phyloP scores from a whole-genome alignment of 2,888 invertebrate genomes.

The Leucophenga maculata region DNA sequence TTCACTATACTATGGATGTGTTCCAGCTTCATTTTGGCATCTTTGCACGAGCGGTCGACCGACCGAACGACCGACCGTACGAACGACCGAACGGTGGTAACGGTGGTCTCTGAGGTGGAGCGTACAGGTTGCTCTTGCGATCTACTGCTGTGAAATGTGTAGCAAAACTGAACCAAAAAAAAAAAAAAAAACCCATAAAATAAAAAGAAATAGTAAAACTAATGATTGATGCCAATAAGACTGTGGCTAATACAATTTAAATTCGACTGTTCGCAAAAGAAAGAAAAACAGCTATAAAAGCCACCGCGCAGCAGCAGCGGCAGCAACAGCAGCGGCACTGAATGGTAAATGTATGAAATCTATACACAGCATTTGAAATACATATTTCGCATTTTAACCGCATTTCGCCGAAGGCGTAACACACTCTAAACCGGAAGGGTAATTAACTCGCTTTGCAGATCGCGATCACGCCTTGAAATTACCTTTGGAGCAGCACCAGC shows the following conservation, averaged over 20 bases:
- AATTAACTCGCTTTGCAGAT: conserved; percentile 70
- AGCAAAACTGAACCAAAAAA: conserved; percentile 2
- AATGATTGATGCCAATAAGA: conserved; percentile 62
- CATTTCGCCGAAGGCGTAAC: conserved; percentile 67
- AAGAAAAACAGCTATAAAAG: conserved; percentile 40
- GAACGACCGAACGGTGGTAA: no score
- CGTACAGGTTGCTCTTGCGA: conserved; percentile 19
- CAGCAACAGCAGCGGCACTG: not conserved
- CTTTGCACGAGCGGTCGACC: conserved; percentile 49
- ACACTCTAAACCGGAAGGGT: conserved; percentile 70
- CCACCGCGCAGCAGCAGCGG: no score
- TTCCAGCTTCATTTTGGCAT: conserved; percentile 40
- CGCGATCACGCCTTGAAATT: conserved; percentile 68
- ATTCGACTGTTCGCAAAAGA: conserved; percentile 63
- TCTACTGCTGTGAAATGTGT: conserved; percentile 14
- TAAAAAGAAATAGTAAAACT: conserved; percentile 24
- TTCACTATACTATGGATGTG: conserved; percentile 34
- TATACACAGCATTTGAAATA: conserved; percentile 40
- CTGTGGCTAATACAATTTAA: conserved; percentile 58
- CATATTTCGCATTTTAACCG: conserved; percentile 55
- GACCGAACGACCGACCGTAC: no score
- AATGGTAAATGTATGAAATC: conserved; percentile 43
- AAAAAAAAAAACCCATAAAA: no score
- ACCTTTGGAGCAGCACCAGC: conserved; percentile 13
- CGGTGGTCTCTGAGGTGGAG: not conserved